Percentiles rank a stretch among this genome's conserved stretches.
Conservation (phyloP, 2,888 invertebrate species). For the Protonemura montana region DNA sequence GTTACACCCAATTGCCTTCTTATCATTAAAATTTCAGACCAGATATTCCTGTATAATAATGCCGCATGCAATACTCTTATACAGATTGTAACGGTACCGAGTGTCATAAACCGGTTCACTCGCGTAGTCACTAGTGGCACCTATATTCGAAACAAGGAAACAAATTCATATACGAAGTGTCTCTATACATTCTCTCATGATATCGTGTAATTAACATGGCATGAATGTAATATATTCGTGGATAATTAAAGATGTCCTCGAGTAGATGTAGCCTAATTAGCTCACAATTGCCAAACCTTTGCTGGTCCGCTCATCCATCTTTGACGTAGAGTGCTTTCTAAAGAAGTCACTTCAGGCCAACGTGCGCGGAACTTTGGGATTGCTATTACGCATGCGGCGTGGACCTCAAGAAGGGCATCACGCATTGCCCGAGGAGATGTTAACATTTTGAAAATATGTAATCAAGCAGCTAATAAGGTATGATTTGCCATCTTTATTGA, state of each 20-base stretch:
- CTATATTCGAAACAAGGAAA: neutral
- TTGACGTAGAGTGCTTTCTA: neutral
- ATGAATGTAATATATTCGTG: neutral
- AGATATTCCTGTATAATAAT: neutral
- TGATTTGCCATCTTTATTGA: neutral
- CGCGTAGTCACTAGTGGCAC: neutral
- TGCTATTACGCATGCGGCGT: neutral
- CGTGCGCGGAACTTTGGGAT: neutral
- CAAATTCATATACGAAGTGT: slow-evolving; percentile 4
- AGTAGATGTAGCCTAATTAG: slow-evolving; percentile 1
- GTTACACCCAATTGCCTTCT: neutral
- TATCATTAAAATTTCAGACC: neutral
- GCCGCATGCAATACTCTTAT: neutral
- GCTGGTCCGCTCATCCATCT: neutral
- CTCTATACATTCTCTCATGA: too few species aligned
- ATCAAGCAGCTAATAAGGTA: neutral
- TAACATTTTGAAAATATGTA: neutral
- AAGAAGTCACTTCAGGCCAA: neutral
- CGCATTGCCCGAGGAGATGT: neutral
- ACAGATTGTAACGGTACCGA: neutral
- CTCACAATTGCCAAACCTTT: neutral
- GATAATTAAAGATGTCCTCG: slow-evolving; percentile 4
- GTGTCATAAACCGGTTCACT: neutral
- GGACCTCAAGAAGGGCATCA: neutral
- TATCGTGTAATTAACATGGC: neutral